phyloP scores from a whole-genome alignment of 2,797 vertebrate genomes.

The Chloroceryle inda region DNA sequence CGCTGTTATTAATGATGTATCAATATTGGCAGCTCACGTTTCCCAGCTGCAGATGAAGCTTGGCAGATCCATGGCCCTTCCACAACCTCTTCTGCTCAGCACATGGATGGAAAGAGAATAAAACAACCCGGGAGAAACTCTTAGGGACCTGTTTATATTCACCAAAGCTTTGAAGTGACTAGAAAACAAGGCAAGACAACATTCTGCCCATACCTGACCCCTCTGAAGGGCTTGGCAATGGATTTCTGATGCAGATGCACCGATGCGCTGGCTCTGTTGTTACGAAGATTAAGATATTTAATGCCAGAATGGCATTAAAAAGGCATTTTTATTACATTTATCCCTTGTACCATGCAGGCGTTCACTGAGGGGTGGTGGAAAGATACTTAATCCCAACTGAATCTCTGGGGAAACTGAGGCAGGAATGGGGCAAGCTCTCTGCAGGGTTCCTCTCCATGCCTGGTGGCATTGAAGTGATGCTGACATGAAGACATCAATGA shows the following conservation, averaged over 20 bases:
- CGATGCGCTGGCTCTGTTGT: accelerated
- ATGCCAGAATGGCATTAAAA: neutral
- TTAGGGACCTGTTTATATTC: neutral
- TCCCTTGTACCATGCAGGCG: neutral
- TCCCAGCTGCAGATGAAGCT: conserved; percentile 21
- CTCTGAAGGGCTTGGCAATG: accelerated
- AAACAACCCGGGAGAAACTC: neutral
- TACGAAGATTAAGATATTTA: neutral
- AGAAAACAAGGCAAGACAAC: neutral
- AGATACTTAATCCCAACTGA: neutral
- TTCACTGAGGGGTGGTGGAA: neutral
- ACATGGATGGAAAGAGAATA: neutral
- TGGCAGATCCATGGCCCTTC: neutral
- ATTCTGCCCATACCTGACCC: neutral
- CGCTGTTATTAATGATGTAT: conserved; percentile 38
- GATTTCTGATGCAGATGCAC: neutral
- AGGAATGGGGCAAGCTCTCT: neutral
- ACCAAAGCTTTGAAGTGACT: neutral
- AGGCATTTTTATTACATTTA: accelerated
- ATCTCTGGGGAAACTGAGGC: neutral
- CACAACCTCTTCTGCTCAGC: neutral
- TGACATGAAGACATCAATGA: neutral
- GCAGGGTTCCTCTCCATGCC: accelerated
- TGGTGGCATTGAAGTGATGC: neutral
- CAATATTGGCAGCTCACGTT: neutral